Evolutionary conservation across 2,113 vertebrate genomes (phyloP).

Genomic region (Paraplagusia blochii): DNA sequence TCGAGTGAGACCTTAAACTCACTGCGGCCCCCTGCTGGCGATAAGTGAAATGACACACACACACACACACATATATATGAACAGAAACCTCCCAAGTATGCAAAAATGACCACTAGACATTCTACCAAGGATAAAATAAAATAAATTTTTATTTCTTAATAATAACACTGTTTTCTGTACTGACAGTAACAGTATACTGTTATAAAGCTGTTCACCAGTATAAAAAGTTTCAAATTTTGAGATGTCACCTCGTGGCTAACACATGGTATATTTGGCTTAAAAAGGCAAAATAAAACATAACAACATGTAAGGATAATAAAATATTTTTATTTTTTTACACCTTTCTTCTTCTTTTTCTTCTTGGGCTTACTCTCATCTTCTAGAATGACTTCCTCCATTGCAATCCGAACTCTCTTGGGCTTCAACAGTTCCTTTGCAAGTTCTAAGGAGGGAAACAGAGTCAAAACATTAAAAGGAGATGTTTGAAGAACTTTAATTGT

Average conservation of each 20-base stretch:
- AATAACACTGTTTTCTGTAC: background rate
- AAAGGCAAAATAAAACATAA: slow-evolving; percentile 1
- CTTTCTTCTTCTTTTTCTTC: slow-evolving; percentile 62
- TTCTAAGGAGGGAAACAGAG: slow-evolving; percentile 33
- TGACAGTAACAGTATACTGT: background rate
- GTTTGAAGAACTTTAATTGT: too few species aligned
- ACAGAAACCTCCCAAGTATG: too few species aligned
- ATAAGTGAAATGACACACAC: too few species aligned
- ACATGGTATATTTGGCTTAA: background rate
- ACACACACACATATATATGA: too few species aligned
- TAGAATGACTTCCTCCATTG: slow-evolving; percentile 61
- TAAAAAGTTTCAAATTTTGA: background rate
- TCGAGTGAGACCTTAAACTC: too few species aligned
- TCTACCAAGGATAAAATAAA: too few species aligned
- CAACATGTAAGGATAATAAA: background rate
- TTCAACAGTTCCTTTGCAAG: slow-evolving; percentile 38
- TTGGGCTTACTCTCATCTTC: slow-evolving; percentile 69
- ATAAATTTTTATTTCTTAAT: too few species aligned
- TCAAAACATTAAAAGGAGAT: too few species aligned
- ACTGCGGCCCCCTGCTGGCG: too few species aligned
- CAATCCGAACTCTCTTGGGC: slow-evolving; percentile 59
- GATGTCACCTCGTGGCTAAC: background rate
- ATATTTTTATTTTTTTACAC: slow-evolving; percentile 50
- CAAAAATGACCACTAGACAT: too few species aligned
- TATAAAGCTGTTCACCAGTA: background rate